Evolutionary conservation across 2,797 vertebrate genomes (phyloP).

Genomic region (Cryptoblepharus egeriae): DNA sequence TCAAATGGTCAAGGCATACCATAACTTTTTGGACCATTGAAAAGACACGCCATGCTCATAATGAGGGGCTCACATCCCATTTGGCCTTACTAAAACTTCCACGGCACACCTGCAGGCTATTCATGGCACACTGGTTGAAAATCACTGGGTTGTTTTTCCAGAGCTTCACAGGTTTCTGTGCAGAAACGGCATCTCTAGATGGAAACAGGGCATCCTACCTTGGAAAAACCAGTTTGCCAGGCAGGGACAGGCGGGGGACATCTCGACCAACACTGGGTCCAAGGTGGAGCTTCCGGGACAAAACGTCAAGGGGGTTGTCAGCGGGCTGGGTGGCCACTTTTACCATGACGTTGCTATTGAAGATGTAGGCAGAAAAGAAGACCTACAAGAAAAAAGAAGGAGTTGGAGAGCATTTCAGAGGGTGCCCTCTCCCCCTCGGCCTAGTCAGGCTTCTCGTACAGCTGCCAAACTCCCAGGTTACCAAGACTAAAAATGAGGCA

Average conservation of each 20-base stretch:
- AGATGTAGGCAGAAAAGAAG: slow-evolving; percentile 99
- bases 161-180: neutral
- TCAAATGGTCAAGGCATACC: no score
- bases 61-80: no score
- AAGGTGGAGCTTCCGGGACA: slow-evolving; percentile 97
- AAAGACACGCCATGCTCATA: no score
- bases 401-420: neutral
- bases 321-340: slow-evolving; percentile 99
- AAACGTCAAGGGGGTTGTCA: slow-evolving; percentile 96
- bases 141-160: no score
- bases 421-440: neutral
- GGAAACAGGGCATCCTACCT: slow-evolving; percentile 77
- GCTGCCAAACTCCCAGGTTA: no score
- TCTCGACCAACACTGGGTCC: slow-evolving; percentile 95
- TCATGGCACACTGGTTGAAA: no score
- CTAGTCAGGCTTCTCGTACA: no score
- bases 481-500: no score
- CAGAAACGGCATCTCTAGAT: neutral
- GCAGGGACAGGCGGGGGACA: slow-evolving; percentile 94
- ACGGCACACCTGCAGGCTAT: no score
- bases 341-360: slow-evolving; percentile 99
- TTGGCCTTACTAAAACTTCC: no score
- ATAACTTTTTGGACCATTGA: no score
- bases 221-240: slow-evolving; percentile 97
- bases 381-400: slow-evolving; percentile 77